phyloP scores from a whole-genome alignment of 1,140 invertebrate genomes.

The Scaptomyza pallida region DNA sequence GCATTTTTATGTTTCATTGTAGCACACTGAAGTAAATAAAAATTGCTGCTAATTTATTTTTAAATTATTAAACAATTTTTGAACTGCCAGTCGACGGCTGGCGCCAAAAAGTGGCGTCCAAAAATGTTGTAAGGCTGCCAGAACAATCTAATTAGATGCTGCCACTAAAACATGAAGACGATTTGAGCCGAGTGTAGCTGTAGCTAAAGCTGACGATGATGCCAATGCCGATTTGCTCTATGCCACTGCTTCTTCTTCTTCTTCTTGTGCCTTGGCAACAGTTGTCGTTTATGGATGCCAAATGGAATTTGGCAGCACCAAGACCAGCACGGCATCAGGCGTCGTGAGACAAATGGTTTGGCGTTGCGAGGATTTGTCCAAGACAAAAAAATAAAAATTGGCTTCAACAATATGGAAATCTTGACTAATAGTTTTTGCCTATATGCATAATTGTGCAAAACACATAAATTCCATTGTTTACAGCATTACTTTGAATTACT shows the following conservation, averaged over 20 bases:
- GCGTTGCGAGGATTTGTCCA: slow-evolving; percentile 3
- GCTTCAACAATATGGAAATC: slow-evolving; percentile 38
- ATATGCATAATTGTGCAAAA: slow-evolving; percentile 68
- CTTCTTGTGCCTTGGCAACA: slow-evolving; percentile 72
- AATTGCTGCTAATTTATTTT: slow-evolving; percentile 79
- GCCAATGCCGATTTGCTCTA: slow-evolving; percentile 73
- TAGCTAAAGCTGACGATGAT: slow-evolving; percentile 41
- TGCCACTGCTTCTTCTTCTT: slow-evolving; percentile 56
- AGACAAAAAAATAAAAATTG: slow-evolving; percentile 19
- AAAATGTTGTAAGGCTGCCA: slow-evolving; percentile 34
- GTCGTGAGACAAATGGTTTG: slow-evolving; percentile 7
- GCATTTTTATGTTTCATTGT: slow-evolving; percentile 61
- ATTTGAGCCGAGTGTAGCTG: not conserved
- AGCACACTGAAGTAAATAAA: slow-evolving; percentile 28
- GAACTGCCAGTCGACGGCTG: slow-evolving; percentile 45
- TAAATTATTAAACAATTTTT: slow-evolving; percentile 81
- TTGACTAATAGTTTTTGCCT: slow-evolving; percentile 53
- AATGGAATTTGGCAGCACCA: slow-evolving; percentile 57
- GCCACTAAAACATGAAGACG: slow-evolving; percentile 11
- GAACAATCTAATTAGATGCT: slow-evolving; percentile 72
- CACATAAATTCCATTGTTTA: slow-evolving; percentile 69
- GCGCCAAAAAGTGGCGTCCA: slow-evolving; percentile 8
- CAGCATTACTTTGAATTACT: slow-evolving; percentile 22
- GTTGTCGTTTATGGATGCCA: slow-evolving; percentile 76
- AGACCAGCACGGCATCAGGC: not conserved